phyloP scores from a whole-genome alignment of 64 coral and sea anemone genomes.

The Orbicella faveolata region DNA sequence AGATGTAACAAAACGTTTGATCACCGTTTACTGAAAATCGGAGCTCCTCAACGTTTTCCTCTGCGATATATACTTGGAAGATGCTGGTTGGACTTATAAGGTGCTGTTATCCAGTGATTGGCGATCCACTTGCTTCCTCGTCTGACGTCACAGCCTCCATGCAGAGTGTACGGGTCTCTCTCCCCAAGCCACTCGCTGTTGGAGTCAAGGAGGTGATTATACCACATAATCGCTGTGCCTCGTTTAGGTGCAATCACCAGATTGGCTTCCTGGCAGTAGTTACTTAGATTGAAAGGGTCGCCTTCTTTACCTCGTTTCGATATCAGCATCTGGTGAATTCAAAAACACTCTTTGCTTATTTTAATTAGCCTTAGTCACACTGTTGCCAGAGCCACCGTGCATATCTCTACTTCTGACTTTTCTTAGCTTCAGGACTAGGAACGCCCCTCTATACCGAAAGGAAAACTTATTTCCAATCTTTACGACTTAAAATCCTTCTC shows the following conservation, averaged over 20 bases:
- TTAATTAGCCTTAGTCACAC: no score
- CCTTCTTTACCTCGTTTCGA: constrained; percentile 25
- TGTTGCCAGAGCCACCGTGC: no score
- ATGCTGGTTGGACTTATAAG: constrained; percentile 1
- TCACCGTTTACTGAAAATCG: background rate
- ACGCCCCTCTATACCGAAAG: no score
- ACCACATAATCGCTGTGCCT: constrained; percentile 46
- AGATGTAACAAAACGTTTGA: no score
- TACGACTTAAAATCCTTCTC: no score
- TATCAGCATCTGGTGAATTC: background rate
- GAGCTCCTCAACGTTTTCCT: background rate
- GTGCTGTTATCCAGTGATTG: constrained; percentile 42
- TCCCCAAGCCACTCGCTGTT: constrained; percentile 22
- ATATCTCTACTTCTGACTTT: no score
- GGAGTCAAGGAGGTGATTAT: constrained; percentile 17
- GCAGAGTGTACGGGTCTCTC: constrained; percentile 28
- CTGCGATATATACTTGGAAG: constrained; percentile 37
- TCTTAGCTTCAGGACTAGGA: no score
- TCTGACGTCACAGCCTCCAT: constrained; percentile 41
- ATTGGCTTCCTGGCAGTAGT: constrained; percentile 26
- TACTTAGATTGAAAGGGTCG: constrained; percentile 43
- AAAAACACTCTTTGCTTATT: background rate
- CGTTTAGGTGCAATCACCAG: constrained; percentile 27
- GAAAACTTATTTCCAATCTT: no score
- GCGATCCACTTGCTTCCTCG: constrained; percentile 28